Percentiles rank a stretch among this genome's conserved stretches.
phyloP scores from a whole-genome alignment of 2,797 vertebrate genomes.

The Amblyraja radiata region DNA sequence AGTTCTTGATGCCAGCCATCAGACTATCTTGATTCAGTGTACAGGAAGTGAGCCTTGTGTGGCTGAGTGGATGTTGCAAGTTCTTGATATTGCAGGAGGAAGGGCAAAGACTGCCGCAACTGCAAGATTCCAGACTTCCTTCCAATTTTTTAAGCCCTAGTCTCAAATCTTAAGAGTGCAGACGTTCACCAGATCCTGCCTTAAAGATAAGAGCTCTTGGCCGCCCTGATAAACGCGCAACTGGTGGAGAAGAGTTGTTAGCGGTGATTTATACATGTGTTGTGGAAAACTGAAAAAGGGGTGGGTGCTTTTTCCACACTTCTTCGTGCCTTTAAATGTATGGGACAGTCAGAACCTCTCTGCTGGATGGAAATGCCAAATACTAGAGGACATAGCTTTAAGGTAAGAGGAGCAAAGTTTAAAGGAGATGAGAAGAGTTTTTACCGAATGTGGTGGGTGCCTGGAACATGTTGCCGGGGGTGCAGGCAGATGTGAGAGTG shows the following conservation, averaged over 20 bases:
- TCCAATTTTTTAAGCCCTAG: not conserved
- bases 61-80: not conserved
- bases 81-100: not conserved
- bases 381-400: too few relatives aligned
- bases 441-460: too few relatives aligned
- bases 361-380: too few relatives aligned
- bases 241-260: not conserved
- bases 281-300: not conserved
- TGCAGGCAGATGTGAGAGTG: too few relatives aligned
- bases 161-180: not conserved
- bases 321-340: too few relatives aligned
- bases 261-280: not conserved
- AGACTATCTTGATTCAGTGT: not conserved
- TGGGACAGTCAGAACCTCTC: too few relatives aligned
- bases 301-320: not conserved
- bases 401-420: too few relatives aligned
- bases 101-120: not conserved
- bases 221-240: not conserved
- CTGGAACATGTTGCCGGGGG: too few relatives aligned
- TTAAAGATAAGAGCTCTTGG: not conserved
- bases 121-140: not conserved
- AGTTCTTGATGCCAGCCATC: not conserved
- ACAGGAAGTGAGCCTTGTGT: not conserved
- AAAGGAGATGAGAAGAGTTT: too few relatives aligned
- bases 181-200: not conserved